Base-by-base conservation (phyloP, 2,797 vertebrate genomes). In the Eptatretus atami region DNA sequence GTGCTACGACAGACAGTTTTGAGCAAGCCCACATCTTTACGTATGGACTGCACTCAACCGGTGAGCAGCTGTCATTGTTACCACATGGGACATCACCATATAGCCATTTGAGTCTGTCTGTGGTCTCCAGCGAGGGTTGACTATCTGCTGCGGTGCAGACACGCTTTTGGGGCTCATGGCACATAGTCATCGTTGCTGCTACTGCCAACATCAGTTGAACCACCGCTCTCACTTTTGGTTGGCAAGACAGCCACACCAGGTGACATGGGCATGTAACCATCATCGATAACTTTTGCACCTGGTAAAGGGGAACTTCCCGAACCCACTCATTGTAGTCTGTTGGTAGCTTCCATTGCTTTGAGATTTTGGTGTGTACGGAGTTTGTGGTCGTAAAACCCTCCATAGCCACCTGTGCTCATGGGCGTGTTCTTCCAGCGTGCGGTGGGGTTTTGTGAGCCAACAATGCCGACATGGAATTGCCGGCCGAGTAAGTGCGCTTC, bases 31-130 rank as follows among this genome's bases (percentile, higher is more conserved):
- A 78, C 1, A 82, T 81, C 4, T 78, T 77, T 81, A 44, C 31
- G 31, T 81, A 84, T 2, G 79, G 73, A 68, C 81, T 82, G 66
- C 77, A 74, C 1, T 77, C 81, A 68, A 75, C 76, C 9, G 73
- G 68, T 2, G 67, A 70, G 63, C 83, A 81, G 1, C 81, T 81
- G 1, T 81, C 83, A 67, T 80, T 82, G 70, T 80, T 82, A 65
- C 80, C 76, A 1, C 79, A 81, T 2, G 80, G 81, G 81, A 84
- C 82, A 84, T 84, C 80, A 83, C 82, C 82, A 84, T 82, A 69
- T 84, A 84, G 65, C 81, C 82, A 2, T 78, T 82, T 64, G 79
- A 78, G 72, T 84, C 80, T 2, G 71, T 72, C 55, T 76, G 72
- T 31, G 76, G 71, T 65, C 80, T 77, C 66, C 78, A 77, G 6